Base-by-base conservation (phyloP, 2,888 invertebrate species). In the Napeogenes inachia region DNA sequence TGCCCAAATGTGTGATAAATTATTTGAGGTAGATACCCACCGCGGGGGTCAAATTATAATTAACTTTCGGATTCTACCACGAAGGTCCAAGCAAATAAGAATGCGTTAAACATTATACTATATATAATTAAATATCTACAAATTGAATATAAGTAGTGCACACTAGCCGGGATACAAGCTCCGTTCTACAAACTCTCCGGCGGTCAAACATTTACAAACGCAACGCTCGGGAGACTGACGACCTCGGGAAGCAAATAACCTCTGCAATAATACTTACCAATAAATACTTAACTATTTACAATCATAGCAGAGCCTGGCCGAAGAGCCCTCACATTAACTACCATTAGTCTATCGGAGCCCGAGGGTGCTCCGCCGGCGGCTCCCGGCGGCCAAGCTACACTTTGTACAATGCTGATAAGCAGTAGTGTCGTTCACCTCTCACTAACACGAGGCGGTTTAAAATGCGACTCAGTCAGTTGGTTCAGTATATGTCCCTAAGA, bases 41-140 rank as follows among this genome's bases (percentile, higher is more conserved):
- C 77, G 67, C 77, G 79, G 78, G 87, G 89, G 81, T 82, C 81
- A 85, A 87, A 87, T 83, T 84, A 87, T 84, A 86, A 83, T 83
- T 81, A 84, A 72, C 77, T 83, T 80, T 81, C 84, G 81, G 85
- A 81, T 81, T 78, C 79, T 82, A 81, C 82, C 82, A 75, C 78
- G 21, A 76, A 68, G 85, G 80, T 79, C 73, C 75, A 84, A 86
- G 85, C 85, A 89, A 89, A 88, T 86, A 82, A 88, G 85, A 87
- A 88, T 84, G 82, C 85, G 82, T 84, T 85, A 82, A 21, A 87
- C 85, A 88, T 90, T 90, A 89, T 87, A 87, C 88, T 90, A 89
- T 89, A 85, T 85, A 89, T 89, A 89, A 89, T 89, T 89, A 89
- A 85, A 87, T 90, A 90, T 89, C 90, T 90, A 89, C 90, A 90